Evolutionary conservation across 2,888 invertebrate species (phyloP), one percentile per base, ranked within the genome.

Genomic region (Cataglyphis rosenhaueri): DNA sequence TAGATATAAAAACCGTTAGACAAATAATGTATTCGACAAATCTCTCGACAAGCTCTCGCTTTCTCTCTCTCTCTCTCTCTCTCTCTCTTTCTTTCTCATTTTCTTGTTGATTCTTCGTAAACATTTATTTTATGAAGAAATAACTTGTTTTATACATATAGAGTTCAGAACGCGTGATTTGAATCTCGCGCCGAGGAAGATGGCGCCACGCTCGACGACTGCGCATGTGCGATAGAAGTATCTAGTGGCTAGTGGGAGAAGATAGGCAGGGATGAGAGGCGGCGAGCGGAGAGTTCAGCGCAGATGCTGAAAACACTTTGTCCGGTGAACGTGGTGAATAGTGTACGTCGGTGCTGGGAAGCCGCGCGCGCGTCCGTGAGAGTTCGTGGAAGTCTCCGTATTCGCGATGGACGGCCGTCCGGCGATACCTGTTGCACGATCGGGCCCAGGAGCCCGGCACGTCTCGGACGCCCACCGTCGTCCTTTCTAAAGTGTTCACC

Each of bases 351-450:
- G 68, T 38, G 81, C 59, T 70, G 57, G 65, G 32, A 57, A 38
- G 48, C n/a, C 75, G 57, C 83, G 84, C 81, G 85, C 88, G 76
- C 84, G 82, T 89, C n/a, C 70, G 78, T 52, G 68, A 84, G 85
- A 83, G 71, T 86, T 83, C 76, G 59, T 55, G 73, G 5, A 18
- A 70, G 64, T 38, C n/a, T 68, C 38, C 9, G 48, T 81, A 70
- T 66, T 62, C 74, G 81, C 90, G 86, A 93, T 93, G 93, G 90
- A 92, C 88, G 89, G 81, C 88, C 85, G 32, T 32, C 18, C 59
- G 59, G 32, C 86, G 86, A 82, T 92, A 93, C 93, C 92, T 93
- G 93, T 93, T 93, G 93, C 93, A 87, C 87, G 83, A 59, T 71
- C 76, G 84, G 82, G 76, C 79, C 66, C 83, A 84, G 59, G 82